Percentiles rank a stretch among this genome's conserved stretches.
phyloP scores from a whole-genome alignment of 2,888 invertebrate genomes.

The Andrena flavipes region DNA sequence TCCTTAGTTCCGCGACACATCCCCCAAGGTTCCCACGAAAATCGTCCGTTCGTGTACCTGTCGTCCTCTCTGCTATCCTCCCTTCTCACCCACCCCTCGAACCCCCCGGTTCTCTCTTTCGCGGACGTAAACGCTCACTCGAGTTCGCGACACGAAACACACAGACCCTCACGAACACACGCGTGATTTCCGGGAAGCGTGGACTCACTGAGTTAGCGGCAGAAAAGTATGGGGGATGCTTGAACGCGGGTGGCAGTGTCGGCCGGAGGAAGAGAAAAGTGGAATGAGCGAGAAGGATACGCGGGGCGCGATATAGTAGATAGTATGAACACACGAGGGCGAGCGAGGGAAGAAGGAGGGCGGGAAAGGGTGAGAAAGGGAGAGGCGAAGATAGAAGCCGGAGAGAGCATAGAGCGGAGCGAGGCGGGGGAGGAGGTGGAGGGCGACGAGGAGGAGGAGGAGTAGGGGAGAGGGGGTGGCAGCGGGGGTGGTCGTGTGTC shows the following conservation, averaged over 20 bases:
- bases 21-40: slow-evolving; percentile 15
- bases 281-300: slow-evolving; percentile 58
- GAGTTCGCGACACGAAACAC: slow-evolving; percentile 46
- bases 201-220: slow-evolving; percentile 67
- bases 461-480: slow-evolving; percentile 36
- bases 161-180: slow-evolving; percentile 39
- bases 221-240: slow-evolving; percentile 55
- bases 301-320: slow-evolving; percentile 51
- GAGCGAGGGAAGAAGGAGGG: slow-evolving; percentile 45
- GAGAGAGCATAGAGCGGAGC: slow-evolving; percentile 18
- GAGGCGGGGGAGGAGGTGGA: slow-evolving; percentile 56
- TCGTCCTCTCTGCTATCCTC: not conserved
- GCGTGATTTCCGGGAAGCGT: slow-evolving; percentile 55
- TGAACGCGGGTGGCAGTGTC: slow-evolving; percentile 48
- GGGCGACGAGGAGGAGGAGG: not conserved
- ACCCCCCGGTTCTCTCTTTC: not conserved
- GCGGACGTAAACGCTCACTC: slow-evolving; percentile 33
- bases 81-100: not conserved
- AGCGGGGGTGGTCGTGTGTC: slow-evolving; percentile 65
- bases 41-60: not conserved
- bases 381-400: slow-evolving; percentile 10
- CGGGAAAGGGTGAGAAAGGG: slow-evolving; percentile 24
- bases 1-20: not conserved
- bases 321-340: slow-evolving; percentile 47
- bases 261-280: slow-evolving; percentile 23